Conservation (phyloP, 1,140 invertebrate species). For the Manduca sexta region DNA sequence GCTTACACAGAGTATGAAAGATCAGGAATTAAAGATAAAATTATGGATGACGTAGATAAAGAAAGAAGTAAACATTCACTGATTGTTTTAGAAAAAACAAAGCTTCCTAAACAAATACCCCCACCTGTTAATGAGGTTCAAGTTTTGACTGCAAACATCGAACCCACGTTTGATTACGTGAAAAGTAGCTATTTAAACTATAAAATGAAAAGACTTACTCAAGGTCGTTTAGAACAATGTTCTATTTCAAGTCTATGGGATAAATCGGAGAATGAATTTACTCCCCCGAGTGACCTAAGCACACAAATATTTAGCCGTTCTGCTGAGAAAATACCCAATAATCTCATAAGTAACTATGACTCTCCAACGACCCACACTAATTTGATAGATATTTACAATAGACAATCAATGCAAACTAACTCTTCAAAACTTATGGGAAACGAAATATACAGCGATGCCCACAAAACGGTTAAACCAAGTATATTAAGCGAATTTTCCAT, state of each 20-base stretch:
- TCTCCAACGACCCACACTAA: constrained; percentile 1
- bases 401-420: constrained; percentile 15
- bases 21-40: neutral
- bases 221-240: constrained; percentile 38
- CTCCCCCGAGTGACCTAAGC: neutral
- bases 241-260: constrained; percentile 30
- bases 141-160: constrained; percentile 36
- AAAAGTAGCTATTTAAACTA: constrained; percentile 42
- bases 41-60: neutral
- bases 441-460: neutral
- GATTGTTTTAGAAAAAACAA: neutral
- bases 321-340: neutral
- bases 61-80: neutral
- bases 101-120: constrained; percentile 12
- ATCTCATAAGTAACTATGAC: neutral
- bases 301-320: neutral
- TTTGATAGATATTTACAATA: constrained; percentile 31
- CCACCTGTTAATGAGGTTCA: constrained; percentile 38
- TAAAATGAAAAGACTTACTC: constrained; percentile 41
- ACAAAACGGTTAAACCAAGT: constrained; percentile 5
- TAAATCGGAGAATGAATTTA: constrained; percentile 1
- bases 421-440: constrained; percentile 11
- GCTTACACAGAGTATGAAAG: neutral
- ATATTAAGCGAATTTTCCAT: constrained; percentile 2
- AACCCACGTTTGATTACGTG: constrained; percentile 30